phyloP scores from a whole-genome alignment of 2,888 invertebrate species.

The Ryuthela nishihirai region DNA sequence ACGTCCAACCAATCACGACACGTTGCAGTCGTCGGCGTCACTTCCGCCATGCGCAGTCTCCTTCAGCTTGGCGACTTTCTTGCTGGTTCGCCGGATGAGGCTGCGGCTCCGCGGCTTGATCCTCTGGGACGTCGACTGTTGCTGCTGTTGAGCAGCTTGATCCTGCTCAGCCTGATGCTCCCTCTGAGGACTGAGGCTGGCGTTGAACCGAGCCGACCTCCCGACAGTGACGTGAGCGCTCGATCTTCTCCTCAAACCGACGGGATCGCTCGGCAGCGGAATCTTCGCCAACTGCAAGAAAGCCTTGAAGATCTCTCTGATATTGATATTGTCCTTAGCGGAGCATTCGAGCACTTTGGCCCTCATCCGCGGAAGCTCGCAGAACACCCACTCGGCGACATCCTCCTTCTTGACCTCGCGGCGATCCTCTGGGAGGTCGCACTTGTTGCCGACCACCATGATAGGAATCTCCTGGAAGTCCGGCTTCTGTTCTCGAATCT shows the following conservation, averaged over 20 bases:
- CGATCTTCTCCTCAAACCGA: conserved; percentile 49
- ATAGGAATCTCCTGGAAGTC: conserved; percentile 59
- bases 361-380: conserved; percentile 63
- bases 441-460: conserved; percentile 79
- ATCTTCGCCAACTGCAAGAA: conserved; percentile 73
- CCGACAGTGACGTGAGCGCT: conserved; percentile 32
- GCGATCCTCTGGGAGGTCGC: conserved; percentile 69
- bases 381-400: conserved; percentile 69
- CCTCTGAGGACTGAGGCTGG: conserved; percentile 23
- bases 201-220: conserved; percentile 22
- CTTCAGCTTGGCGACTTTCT: conserved; percentile 71
- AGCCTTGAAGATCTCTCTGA: conserved; percentile 73
- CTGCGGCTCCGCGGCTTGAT: conserved; percentile 66
- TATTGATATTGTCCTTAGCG: conserved; percentile 69
- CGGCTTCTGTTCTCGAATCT: conserved; percentile 73
- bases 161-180: conserved; percentile 5
- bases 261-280: conserved; percentile 46
- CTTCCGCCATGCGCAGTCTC: conserved; percentile 52
- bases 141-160: conserved; percentile 17
- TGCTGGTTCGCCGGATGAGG: conserved; percentile 71
- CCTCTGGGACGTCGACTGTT: conserved; percentile 12
- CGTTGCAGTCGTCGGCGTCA: conserved; percentile 19
- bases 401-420: conserved; percentile 66
- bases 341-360: conserved; percentile 69
- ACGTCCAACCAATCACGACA: too few relatives aligned